Evolutionary conservation across 1,140 invertebrate species (phyloP).

Genomic region (Cotesia glomerata): DNA sequence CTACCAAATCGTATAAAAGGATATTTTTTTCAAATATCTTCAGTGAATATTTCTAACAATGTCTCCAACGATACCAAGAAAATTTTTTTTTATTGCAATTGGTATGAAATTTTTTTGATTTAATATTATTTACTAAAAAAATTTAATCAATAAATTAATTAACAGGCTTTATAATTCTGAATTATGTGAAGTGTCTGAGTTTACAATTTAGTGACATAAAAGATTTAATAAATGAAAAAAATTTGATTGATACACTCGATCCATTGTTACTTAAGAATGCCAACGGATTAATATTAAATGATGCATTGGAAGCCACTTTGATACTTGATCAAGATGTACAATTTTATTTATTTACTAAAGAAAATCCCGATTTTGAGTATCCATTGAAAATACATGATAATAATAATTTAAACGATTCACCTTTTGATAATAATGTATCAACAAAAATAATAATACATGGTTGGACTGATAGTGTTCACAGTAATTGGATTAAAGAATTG

Average conservation of each 20-base stretch:
- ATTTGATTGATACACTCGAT: conserved; percentile 32
- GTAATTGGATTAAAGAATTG: conserved; percentile 54
- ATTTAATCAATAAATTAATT: too few relatives aligned
- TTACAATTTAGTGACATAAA: background rate
- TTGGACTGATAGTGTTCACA: conserved; percentile 58
- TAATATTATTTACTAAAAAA: too few relatives aligned
- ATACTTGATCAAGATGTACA: conserved; percentile 27
- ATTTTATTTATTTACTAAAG: conserved; percentile 45
- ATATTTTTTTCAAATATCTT: too few relatives aligned
- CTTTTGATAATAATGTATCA: conserved; percentile 45
- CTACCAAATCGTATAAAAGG: too few relatives aligned
- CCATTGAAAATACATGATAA: conserved; percentile 28
- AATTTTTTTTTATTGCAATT: too few relatives aligned
- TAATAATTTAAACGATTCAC: conserved; percentile 36
- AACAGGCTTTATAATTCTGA: too few relatives aligned
- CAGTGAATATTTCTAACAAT: too few relatives aligned
- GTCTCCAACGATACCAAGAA: too few relatives aligned
- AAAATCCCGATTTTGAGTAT: conserved; percentile 33
- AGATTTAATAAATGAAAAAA: conserved; percentile 28
- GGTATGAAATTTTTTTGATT: too few relatives aligned
- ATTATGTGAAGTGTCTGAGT: too few relatives aligned
- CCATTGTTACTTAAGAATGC: conserved; percentile 25
- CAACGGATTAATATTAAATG: conserved; percentile 25
- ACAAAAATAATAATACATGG: conserved; percentile 66
- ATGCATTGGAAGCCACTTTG: conserved; percentile 9